Evolutionary conservation across 2,888 invertebrate genomes (phyloP).

Genomic region (Suillia variegata): DNA sequence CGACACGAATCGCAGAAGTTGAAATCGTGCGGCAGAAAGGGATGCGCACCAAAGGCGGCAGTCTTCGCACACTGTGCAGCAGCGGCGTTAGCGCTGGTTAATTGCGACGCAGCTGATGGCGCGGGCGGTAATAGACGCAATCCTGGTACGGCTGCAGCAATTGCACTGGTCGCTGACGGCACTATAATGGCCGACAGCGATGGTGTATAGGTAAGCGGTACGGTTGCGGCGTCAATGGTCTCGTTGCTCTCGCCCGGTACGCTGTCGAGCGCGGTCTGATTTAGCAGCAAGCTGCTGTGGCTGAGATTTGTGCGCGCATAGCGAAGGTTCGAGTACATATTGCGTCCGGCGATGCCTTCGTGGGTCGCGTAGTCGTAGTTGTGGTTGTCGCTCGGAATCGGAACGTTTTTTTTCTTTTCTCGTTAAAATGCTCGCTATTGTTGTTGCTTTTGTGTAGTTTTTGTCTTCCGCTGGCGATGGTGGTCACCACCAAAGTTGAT

Average conservation of each 20-base stretch:
- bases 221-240: constrained; percentile 25
- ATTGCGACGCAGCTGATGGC: constrained; percentile 13
- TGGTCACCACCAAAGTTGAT: constrained; percentile 30
- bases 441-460: constrained; percentile 1
- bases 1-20: constrained; percentile 59
- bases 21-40: constrained; percentile 46
- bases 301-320: constrained; percentile 60
- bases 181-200: constrained; percentile 6
- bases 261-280: constrained; percentile 47
- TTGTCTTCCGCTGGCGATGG: too few species aligned
- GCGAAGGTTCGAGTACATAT: constrained; percentile 56
- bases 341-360: constrained; percentile 19
- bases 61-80: constrained; percentile 7
- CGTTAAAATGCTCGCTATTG: too few species aligned
- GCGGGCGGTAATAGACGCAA: constrained; percentile 24
- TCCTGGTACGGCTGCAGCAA: constrained; percentile 20
- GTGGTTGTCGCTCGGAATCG: constrained; percentile 20
- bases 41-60: constrained; percentile 1
- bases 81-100: constrained; percentile 37
- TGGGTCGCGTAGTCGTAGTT: constrained; percentile 18
- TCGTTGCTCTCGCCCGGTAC: constrained; percentile 45
- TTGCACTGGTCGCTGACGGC: constrained; percentile 24
- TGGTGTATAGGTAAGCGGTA: constrained; percentile 22
- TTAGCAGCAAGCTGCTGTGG: constrained; percentile 53
- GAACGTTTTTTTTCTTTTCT: constrained; percentile 17